Evolutionary conservation across 2,113 vertebrate genomes (phyloP).

Genomic region (Raja brachyura): DNA sequence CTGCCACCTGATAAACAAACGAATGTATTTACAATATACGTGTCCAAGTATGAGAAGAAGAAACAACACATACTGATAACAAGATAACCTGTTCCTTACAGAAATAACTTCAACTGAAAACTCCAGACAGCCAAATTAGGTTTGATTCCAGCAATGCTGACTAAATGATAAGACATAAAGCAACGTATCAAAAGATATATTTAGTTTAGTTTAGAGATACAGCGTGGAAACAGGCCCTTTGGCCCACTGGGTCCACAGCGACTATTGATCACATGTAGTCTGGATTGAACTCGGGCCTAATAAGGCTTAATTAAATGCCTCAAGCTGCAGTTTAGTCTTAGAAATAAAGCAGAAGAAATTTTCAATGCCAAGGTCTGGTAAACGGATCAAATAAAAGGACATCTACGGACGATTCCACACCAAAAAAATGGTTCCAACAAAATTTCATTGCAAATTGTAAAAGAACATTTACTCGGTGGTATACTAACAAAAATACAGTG

Average conservation of each 20-base stretch:
- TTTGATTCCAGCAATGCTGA: not conserved
- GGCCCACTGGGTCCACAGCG: no score
- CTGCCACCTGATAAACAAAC: slow-evolving; percentile 71
- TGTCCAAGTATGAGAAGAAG: not conserved
- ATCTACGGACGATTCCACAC: not conserved
- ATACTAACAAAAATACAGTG: no score
- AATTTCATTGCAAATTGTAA: not conserved
- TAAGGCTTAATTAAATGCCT: not conserved
- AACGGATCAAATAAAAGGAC: not conserved
- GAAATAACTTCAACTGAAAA: not conserved
- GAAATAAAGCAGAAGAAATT: not conserved
- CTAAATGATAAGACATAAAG: not conserved
- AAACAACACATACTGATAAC: not conserved
- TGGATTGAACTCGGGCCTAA: no score
- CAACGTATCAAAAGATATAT: no score
- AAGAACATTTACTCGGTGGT: not conserved
- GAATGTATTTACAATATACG: not conserved
- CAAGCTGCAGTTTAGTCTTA: not conserved
- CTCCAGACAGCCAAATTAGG: not conserved
- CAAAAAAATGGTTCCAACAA: not conserved
- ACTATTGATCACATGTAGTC: no score
- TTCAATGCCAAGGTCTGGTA: not conserved
- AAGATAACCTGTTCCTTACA: not conserved
- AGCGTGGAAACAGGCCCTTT: no score
- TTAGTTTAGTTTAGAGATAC: no score